Evolutionary conservation across 1,140 invertebrate species (phyloP).

Genomic region (Sitobion miscanthi): DNA sequence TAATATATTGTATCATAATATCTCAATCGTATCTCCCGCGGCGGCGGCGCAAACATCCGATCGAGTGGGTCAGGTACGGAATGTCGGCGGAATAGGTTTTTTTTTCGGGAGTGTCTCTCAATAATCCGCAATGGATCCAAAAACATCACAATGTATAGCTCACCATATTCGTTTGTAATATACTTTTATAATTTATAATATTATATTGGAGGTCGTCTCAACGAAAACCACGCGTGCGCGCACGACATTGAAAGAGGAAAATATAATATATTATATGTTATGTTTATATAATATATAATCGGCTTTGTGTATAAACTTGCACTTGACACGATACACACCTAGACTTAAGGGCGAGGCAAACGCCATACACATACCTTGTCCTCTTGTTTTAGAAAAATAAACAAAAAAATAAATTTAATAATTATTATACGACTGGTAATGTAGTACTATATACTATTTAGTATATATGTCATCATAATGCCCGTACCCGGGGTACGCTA

Average conservation of each 20-base stretch:
- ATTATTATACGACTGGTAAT: not conserved
- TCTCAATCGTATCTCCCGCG: not conserved
- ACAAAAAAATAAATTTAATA: not conserved
- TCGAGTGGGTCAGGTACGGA: not conserved
- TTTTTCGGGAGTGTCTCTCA: not conserved
- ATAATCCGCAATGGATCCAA: not conserved
- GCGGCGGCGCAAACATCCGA: not conserved
- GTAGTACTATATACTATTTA: not conserved
- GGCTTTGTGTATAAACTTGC: slow-evolving; percentile 8
- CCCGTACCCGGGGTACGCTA: too few relatives aligned
- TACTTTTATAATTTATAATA: slow-evolving; percentile 1
- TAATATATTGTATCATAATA: not conserved
- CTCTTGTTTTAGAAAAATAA: not conserved
- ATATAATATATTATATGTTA: slow-evolving; percentile 13
- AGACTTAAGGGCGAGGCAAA: not conserved
- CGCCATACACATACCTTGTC: not conserved
- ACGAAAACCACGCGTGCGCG: not conserved
- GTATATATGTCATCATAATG: not conserved
- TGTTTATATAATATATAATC: slow-evolving; percentile 3
- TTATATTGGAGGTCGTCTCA: slow-evolving; percentile 3
- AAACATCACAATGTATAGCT: slow-evolving; percentile 14
- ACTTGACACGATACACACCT: not conserved
- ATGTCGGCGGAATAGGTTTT: not conserved
- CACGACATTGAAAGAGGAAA: not conserved
- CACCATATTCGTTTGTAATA: not conserved